A percentile compares a stretch with the other conserved stretches of the same genome.
Evolutionary conservation across 1,140 invertebrate genomes (phyloP).

Genomic region (Drosophila parabipectinata): DNA sequence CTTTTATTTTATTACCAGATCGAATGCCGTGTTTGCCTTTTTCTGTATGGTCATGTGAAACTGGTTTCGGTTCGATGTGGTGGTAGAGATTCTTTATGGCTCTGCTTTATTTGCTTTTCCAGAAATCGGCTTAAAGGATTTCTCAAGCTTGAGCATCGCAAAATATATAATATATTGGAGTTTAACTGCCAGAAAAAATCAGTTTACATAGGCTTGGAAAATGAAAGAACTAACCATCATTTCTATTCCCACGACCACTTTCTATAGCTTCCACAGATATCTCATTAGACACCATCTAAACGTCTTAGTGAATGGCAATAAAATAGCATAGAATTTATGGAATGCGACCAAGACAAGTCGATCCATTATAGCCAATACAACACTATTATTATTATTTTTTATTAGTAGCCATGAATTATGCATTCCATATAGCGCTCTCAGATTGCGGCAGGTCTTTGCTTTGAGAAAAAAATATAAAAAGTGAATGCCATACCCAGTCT

Average conservation of each 20-base stretch:
- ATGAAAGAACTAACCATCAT: too few species aligned
- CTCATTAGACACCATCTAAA: slow-evolving; percentile 23
- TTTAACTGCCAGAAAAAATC: background rate
- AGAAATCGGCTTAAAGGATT: slow-evolving; percentile 76
- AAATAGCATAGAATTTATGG: slow-evolving; percentile 32
- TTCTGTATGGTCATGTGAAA: slow-evolving; percentile 24
- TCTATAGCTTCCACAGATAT: slow-evolving; percentile 3
- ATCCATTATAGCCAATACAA: slow-evolving; percentile 43
- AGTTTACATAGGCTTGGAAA: background rate
- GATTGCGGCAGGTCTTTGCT: slow-evolving; percentile 35
- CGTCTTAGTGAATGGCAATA: slow-evolving; percentile 26
- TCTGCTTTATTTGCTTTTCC: slow-evolving; percentile 66
- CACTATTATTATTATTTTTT: slow-evolving; percentile 34
- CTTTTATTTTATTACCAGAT: slow-evolving; percentile 44
- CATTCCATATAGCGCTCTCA: slow-evolving; percentile 48
- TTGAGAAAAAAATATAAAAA: slow-evolving; percentile 47
- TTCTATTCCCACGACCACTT: background rate
- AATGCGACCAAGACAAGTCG: slow-evolving; percentile 39
- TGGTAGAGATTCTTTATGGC: slow-evolving; percentile 77
- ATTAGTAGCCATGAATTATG: slow-evolving; percentile 54
- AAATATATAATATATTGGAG: slow-evolving; percentile 18
- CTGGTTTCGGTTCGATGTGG: slow-evolving; percentile 38
- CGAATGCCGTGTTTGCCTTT: slow-evolving; percentile 36
- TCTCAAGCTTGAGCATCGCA: slow-evolving; percentile 49
- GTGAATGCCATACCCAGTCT: slow-evolving; percentile 65